Evolutionary conservation across 2,888 invertebrate species (phyloP), one percentile per base, ranked within the genome.

Genomic region (Azorinus chamasolen): DNA sequence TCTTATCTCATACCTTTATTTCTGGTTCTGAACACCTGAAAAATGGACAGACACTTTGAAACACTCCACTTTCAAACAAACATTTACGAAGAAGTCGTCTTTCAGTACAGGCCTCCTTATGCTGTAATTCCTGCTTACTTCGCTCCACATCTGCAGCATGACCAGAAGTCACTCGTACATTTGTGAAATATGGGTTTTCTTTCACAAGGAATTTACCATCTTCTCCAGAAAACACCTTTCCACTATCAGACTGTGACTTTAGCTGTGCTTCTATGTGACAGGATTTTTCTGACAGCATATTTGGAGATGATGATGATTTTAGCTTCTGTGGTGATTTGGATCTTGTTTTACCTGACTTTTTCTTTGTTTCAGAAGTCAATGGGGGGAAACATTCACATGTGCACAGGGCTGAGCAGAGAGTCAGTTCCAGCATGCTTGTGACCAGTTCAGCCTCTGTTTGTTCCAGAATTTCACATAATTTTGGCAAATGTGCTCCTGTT

Each of bases 91-190:
- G 59, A 27, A 83, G 41, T 53, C 84, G 69, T 71, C 87, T 73
- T 48, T 88, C 87, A 6, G 84, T 74, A 50, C 77, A 72, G 8
- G 81, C 83, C 65, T 87, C 87, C 32, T 83, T 86, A 53, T 86
- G 75, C 37, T 62, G 73, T 46, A 86, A 70, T 39, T 87, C 85
- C 14, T 71, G 74, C 50, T 73, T 80, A 41, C 73, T 72, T 55
- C 50, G 68, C 51, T 72, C 75, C 22, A 63, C 27, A 14, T 59
- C 64, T 32, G 27, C 5, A 50, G 43, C 45, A 22, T 27, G 27
- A 22, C 16, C 24, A n/a, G 37, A 25, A 1, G 18, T 1, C n/a
- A 20, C 22, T 41, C 61, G 54, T 10, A 58, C 48, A 18, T 55
- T 61, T 1, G 83, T 81, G 25, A 83, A 71, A 62, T 85, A 79